phyloP scores from a whole-genome alignment of 2,797 vertebrate species.

The Enteromius treurensis region DNA sequence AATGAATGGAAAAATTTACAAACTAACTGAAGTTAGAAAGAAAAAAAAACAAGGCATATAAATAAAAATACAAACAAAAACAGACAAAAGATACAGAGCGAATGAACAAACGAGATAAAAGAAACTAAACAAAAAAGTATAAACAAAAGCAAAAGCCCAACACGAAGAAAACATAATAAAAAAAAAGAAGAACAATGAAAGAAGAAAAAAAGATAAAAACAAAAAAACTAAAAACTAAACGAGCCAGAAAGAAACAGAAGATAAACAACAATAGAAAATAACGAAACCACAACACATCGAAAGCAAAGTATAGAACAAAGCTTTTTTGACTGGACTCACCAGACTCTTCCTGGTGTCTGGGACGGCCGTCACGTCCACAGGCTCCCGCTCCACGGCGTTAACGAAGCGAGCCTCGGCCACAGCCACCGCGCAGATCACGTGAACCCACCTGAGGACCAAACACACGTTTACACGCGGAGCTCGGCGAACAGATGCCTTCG shows the following conservation, averaged over 20 bases:
- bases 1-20: neutral
- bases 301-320: neutral
- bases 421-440: slow-evolving; percentile 94
- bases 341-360: slow-evolving; percentile 92
- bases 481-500: neutral
- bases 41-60: neutral
- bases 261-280: neutral
- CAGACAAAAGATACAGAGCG: neutral
- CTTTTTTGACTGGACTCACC: slow-evolving; percentile 70
- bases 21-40: too few relatives aligned
- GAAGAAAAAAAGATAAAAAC: neutral
- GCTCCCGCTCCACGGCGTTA: slow-evolving; percentile 86
- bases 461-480: neutral
- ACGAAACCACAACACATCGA: neutral
- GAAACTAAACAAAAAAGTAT: neutral
- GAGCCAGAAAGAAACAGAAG: neutral
- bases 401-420: slow-evolving; percentile 92
- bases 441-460: slow-evolving; percentile 86
- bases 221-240: too few relatives aligned
- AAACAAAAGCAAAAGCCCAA: neutral
- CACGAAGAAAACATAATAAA: neutral
- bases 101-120: neutral
- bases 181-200: too few relatives aligned
- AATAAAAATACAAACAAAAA: neutral
- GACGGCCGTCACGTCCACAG: slow-evolving; percentile 88